Evolutionary conservation across 2,888 invertebrate species (phyloP).

Genomic region (Xylocampa areola): DNA sequence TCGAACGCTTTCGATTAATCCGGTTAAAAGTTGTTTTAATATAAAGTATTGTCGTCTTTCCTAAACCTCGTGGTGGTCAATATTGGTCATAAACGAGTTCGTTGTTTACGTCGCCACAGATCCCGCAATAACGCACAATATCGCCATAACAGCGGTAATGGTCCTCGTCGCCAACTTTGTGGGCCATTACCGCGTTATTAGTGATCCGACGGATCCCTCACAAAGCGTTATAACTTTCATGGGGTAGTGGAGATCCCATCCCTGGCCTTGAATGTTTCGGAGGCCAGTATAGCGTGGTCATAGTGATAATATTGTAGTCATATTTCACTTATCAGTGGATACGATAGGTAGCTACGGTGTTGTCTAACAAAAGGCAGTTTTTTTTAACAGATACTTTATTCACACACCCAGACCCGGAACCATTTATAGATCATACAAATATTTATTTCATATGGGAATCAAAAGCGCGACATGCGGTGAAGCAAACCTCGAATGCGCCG

Average conservation of each 20-base stretch:
- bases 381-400: too few relatives aligned
- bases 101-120: conserved; percentile 26
- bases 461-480: too few relatives aligned
- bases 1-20: too few relatives aligned
- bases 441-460: too few relatives aligned
- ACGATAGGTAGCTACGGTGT: too few relatives aligned
- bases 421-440: too few relatives aligned
- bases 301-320: conserved; percentile 4
- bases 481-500: too few relatives aligned
- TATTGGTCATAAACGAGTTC: conserved; percentile 7
- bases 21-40: too few relatives aligned
- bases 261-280: conserved; percentile 10
- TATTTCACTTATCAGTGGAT: background rate
- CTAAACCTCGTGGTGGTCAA: conserved; percentile 1
- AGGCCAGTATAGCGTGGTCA: conserved; percentile 22
- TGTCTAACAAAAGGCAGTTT: too few relatives aligned
- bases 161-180: conserved; percentile 23
- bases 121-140: conserved; percentile 17
- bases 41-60: too few relatives aligned
- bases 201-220: background rate
- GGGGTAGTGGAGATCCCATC: conserved; percentile 2
- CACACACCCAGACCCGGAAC: too few relatives aligned
- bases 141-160: conserved; percentile 16
- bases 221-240: conserved; percentile 32
- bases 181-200: conserved; percentile 38